A percentile compares a stretch with the other conserved stretches of the same genome.
Conservation (phyloP, 1,140 invertebrate genomes). For the Psix sp. region DNA sequence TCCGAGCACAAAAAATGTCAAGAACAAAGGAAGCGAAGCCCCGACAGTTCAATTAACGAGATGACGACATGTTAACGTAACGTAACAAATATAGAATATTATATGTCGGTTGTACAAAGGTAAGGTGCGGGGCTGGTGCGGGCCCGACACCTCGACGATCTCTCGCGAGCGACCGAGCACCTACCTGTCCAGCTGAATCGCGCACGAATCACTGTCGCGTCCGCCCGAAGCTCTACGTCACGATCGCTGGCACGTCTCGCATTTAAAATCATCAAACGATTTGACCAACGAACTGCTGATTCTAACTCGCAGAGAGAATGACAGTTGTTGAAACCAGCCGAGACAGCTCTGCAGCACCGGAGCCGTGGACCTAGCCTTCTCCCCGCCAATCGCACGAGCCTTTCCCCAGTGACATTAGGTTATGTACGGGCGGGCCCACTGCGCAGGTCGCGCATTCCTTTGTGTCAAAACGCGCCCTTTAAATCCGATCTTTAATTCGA, state of each 20-base stretch:
- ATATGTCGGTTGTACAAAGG: too few species aligned
- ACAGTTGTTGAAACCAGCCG: conserved; percentile 60
- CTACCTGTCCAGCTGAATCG: conserved; percentile 47
- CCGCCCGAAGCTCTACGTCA: conserved; percentile 58
- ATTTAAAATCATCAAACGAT: conserved; percentile 61
- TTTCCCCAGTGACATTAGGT: conserved; percentile 13
- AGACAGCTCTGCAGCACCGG: conserved; percentile 53
- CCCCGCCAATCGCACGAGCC: neutral
- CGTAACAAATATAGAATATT: too few species aligned
- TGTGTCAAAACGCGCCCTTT: conserved; percentile 1
- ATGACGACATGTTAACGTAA: too few species aligned
- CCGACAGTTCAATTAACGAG: too few species aligned
- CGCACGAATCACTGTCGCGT: conserved; percentile 43
- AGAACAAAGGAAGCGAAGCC: too few species aligned
- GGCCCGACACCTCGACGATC: neutral
- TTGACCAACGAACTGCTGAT: conserved; percentile 18
- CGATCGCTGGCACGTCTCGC: conserved; percentile 56
- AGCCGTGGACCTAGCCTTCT: conserved; percentile 57
- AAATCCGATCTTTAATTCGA: conserved; percentile 1
- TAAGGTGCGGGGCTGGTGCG: too few species aligned
- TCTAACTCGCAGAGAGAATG: neutral
- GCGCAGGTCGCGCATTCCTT: conserved; percentile 3
- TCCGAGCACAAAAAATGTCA: neutral
- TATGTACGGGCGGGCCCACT: neutral
- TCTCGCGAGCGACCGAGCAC: neutral